These are phyloP conservation scores for Drosophila cardini DNA, from an alignment of 1,140 invertebrate species.

Conservation along the genomic window DNA sequence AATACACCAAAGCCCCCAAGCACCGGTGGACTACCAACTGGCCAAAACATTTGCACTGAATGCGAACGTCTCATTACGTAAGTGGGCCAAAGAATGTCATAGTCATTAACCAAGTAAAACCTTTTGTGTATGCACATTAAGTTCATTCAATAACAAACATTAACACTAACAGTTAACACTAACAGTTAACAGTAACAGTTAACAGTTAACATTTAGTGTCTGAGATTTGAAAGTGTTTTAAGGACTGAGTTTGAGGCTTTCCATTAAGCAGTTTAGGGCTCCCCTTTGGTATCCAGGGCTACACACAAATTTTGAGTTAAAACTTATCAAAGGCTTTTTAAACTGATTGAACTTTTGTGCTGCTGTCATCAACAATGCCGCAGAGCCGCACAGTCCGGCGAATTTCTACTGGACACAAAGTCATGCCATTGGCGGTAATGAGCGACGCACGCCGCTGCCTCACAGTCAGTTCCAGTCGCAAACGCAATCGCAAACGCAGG, in stretches of 20 bases:
- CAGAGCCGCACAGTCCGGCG: conserved; percentile 85
- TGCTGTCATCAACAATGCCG: conserved; percentile 13
- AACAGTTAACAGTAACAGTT: conserved; percentile 9
- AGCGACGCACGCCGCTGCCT: conserved; percentile 72
- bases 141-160: conserved; percentile 17
- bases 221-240: not conserved
- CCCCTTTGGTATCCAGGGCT: not conserved
- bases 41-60: conserved; percentile 96
- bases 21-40: conserved; percentile 90
- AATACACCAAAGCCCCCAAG: conserved; percentile 89
- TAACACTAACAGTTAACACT: conserved; percentile 36
- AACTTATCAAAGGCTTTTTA: conserved; percentile 36
- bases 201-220: conserved; percentile 32
- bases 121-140: conserved; percentile 56
- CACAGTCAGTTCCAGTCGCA: conserved; percentile 61
- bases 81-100: conserved; percentile 85
- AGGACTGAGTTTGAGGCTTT: not conserved
- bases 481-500: conserved; percentile 46
- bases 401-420: conserved; percentile 88
- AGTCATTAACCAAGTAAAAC: not conserved
- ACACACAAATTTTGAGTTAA: conserved; percentile 2
- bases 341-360: conserved; percentile 62
- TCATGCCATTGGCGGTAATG: conserved; percentile 87
- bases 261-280: conserved; percentile 4
- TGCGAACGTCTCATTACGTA: conserved; percentile 97